A percentile compares a stretch with the other conserved stretches of the same genome.
Evolutionary conservation across 2,888 invertebrate species (phyloP).

Genomic region (Balanococcus diminutus): DNA sequence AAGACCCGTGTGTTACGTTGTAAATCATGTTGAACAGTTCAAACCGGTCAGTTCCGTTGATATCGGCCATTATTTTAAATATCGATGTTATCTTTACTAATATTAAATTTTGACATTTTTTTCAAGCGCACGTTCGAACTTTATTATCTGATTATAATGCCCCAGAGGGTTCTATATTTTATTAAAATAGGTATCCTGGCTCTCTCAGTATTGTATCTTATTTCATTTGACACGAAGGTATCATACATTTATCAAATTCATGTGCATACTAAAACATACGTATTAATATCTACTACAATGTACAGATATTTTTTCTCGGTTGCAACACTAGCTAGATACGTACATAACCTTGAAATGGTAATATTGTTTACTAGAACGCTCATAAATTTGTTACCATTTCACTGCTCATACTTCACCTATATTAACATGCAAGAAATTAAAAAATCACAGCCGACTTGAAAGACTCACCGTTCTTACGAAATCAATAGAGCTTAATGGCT

Average conservation of each 20-base stretch:
- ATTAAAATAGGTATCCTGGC: too few relatives aligned
- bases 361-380: slow-evolving; percentile 9
- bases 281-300: too few relatives aligned
- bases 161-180: too few relatives aligned
- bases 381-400: background rate
- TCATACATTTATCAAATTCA: too few relatives aligned
- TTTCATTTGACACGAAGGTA: too few relatives aligned
- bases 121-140: background rate
- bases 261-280: too few relatives aligned
- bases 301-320: background rate
- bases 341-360: background rate
- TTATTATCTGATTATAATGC: background rate
- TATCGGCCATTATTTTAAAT: slow-evolving; percentile 7
- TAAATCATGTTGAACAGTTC: slow-evolving; percentile 28
- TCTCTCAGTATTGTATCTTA: too few relatives aligned
- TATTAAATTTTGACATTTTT: slow-evolving; percentile 30
- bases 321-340: too few relatives aligned
- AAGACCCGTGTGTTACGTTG: background rate
- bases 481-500: background rate
- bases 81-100: background rate
- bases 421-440: background rate
- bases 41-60: slow-evolving; percentile 15
- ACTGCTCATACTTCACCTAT: background rate
- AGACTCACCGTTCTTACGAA: background rate
- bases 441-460: background rate